Conservation (phyloP, 2,113 vertebrate species). For the Tyrannus savana region DNA sequence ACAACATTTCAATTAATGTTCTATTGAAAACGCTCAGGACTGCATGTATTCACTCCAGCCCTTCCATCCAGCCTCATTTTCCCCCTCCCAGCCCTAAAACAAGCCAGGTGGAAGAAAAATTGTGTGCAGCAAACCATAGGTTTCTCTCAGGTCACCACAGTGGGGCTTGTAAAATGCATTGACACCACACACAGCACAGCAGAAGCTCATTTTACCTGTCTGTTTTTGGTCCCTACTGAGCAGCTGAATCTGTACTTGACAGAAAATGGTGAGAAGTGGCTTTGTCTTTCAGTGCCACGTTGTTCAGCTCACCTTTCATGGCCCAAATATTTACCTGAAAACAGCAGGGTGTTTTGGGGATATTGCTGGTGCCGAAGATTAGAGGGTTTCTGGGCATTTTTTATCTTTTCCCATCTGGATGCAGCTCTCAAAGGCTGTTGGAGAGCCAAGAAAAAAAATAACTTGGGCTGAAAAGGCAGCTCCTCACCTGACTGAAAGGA, state of each 20-base stretch:
- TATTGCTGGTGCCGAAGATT: neutral
- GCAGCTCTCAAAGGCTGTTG: neutral
- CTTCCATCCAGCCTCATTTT: neutral
- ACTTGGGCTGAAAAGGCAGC: neutral
- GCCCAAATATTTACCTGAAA: neutral
- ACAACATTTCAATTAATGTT: constrained; percentile 30
- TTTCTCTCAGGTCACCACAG: neutral
- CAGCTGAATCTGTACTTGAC: neutral
- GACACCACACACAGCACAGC: neutral
- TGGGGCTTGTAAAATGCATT: neutral
- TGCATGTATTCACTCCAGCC: neutral
- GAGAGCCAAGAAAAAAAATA: neutral
- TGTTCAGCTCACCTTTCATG: fast-evolving
- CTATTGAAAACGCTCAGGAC: neutral
- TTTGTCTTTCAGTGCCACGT: neutral
- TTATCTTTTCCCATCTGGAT: neutral
- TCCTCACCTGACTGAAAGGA: neutral
- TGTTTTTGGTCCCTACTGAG: neutral
- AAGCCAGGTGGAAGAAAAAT: neutral
- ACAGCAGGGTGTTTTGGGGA: neutral
- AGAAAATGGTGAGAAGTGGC: neutral
- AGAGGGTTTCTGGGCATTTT: neutral
- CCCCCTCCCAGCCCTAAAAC: neutral
- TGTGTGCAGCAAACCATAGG: neutral
- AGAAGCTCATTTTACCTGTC: neutral